Conservation (phyloP, 2,113 vertebrate genomes). For the Phoenicopterus ruber region DNA sequence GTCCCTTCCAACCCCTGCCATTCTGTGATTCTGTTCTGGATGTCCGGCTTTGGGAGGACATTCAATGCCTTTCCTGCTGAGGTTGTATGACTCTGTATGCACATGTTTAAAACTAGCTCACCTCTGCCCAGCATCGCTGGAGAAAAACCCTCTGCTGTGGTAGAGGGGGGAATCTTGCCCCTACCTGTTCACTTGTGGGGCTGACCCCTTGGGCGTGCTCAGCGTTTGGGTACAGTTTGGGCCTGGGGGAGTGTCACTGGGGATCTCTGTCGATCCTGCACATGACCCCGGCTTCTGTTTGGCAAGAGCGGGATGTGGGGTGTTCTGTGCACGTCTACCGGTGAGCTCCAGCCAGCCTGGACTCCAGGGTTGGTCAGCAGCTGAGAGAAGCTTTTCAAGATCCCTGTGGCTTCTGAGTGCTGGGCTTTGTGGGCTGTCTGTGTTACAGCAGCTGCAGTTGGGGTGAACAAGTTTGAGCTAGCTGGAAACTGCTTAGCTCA, state of each 20-base stretch:
- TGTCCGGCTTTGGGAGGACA: neutral
- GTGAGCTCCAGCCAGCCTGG: neutral
- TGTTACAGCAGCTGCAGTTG: neutral
- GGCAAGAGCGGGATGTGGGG: neutral
- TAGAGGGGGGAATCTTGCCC: neutral
- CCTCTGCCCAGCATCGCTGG: neutral
- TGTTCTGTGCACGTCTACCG: neutral
- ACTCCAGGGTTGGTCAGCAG: neutral
- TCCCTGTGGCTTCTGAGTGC: neutral
- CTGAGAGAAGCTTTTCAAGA: neutral
- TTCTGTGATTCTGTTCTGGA: too few relatives aligned
- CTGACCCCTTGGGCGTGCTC: rapidly evolving
- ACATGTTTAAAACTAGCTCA: neutral
- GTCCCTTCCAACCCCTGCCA: too few relatives aligned
- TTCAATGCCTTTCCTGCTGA: neutral
- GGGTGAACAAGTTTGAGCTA: neutral
- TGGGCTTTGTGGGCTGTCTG: neutral
- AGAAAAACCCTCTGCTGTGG: neutral
- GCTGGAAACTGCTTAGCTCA: neutral
- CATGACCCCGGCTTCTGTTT: neutral
- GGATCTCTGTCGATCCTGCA: neutral
- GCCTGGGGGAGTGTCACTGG: neutral
- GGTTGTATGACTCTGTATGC: neutral
- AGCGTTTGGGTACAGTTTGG: neutral
- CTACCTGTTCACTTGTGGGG: neutral